Percentiles rank a stretch among this genome's conserved stretches.
phyloP scores from a whole-genome alignment of 2,888 invertebrate genomes.

The Stomorhina lunata region DNA sequence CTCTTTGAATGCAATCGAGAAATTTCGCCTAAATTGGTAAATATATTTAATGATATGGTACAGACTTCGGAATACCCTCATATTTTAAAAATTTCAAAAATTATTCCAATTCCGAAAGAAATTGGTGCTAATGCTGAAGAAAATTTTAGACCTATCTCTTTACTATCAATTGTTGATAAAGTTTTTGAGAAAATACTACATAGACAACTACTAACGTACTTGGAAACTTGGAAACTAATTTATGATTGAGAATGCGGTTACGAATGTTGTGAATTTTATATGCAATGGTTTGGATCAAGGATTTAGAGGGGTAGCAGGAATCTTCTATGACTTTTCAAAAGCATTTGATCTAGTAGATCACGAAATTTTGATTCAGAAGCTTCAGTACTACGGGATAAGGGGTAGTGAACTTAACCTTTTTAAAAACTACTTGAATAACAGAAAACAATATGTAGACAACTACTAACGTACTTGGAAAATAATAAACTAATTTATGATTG shows the following conservation, averaged over 20 bases:
- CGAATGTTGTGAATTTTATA: not conserved
- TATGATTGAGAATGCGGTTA: not conserved
- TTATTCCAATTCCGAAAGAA: not conserved
- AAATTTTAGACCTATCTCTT: too few relatives aligned
- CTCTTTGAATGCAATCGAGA: not conserved
- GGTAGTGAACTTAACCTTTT: not conserved
- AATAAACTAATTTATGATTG: too few relatives aligned
- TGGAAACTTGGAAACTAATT: too few relatives aligned
- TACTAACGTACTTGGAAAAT: too few relatives aligned
- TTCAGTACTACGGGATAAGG: not conserved
- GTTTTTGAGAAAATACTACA: too few relatives aligned
- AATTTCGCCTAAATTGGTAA: not conserved
- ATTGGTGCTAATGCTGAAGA: not conserved
- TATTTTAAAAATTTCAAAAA: conserved; percentile 25
- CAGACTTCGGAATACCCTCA: not conserved
- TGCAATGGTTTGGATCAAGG: conserved; percentile 9
- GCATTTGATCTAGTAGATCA: conserved; percentile 6
- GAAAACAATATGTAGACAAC: too few relatives aligned
- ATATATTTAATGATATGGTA: conserved; percentile 18
- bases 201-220: too few relatives aligned
- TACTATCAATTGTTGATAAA: too few relatives aligned
- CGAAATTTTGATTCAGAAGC: not conserved
- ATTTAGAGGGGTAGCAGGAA: not conserved
- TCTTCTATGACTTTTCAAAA: conserved; percentile 3
- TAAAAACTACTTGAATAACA: not conserved